Conservation (phyloP, 1,140 invertebrate genomes). For the Aphaenogaster rudis region DNA sequence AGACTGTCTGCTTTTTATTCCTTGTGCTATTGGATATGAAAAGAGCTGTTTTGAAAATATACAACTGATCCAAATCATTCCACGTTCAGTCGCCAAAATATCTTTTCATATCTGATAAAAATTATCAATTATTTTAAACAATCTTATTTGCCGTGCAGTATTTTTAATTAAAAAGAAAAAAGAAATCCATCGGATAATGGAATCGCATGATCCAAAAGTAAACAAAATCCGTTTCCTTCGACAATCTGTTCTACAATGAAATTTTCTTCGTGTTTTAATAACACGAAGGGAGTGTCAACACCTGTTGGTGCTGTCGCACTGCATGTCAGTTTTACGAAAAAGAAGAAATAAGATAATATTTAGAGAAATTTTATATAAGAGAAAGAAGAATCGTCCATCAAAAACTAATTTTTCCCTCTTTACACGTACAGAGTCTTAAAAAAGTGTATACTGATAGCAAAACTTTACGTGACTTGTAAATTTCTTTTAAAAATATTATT, state of each 20-base stretch:
- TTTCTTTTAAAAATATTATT: not conserved
- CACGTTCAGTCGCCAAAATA: not conserved
- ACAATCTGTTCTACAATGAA: conserved; percentile 67
- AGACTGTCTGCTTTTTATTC: conserved; percentile 9
- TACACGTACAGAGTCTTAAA: conserved; percentile 20
- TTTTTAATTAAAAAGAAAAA: conserved; percentile 31
- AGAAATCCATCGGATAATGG: conserved; percentile 25
- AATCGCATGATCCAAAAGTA: conserved; percentile 21
- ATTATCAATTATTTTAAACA: conserved; percentile 33
- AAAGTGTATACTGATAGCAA: conserved; percentile 45
- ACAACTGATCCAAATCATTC: conserved; percentile 6
- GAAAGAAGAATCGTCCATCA: conserved; percentile 45
- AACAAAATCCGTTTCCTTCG: conserved; percentile 63
- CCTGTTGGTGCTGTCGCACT: conserved; percentile 35
- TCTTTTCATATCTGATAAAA: conserved; percentile 35
- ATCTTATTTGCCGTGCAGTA: conserved; percentile 29
- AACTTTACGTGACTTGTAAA: not conserved
- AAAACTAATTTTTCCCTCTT: conserved; percentile 33
- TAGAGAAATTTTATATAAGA: conserved; percentile 69
- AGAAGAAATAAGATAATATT: conserved; percentile 35
- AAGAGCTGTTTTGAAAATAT: not conserved
- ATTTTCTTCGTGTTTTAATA: conserved; percentile 35
- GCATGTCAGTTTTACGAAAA: conserved; percentile 28
- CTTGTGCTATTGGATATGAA: not conserved
- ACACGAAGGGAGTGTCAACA: not conserved